Evolutionary conservation across 2,797 vertebrate species (phyloP), one percentile per base, ranked within the genome.

Genomic region (Spinus pinus): DNA sequence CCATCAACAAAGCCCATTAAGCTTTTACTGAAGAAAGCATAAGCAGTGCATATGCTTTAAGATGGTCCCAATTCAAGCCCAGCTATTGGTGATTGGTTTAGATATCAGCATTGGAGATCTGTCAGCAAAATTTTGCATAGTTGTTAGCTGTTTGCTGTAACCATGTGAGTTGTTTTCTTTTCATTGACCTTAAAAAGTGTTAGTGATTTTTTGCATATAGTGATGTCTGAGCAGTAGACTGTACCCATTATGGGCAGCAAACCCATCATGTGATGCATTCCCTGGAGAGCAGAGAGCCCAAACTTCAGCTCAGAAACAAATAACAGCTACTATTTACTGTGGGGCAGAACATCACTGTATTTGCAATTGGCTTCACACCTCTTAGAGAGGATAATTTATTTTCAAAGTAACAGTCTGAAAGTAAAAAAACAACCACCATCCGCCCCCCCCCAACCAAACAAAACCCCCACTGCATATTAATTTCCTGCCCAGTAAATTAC

Each of bases 181-280:
- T 71, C 24, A 57, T 21, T 91, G 35, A 79, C 46, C 16, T 85
- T 81, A 58, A 46, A 51, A 77, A 71, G 30, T 33, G 42, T n/a
- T 69, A 84, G 51, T 78, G 64, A 88, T 86, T 87, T 86, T 79
- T 88, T 89, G 51, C n/a, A 31, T 78, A 6, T 8, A 83, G 24
- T 17, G 44, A 33, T 65, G 62, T 69, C 54, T 83, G 31, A 31
- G 35, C 46, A 82, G 57, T 57, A 54, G 79, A 57, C n/a, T 83
- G n/a, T 51, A 39, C 44, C 64, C 21, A 17, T 77, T 64, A 39
- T 5, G n/a, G n/a, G 72, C 30, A 83, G n/a, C 30, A 78, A 46
- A 44, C 3, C 28, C 31, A 37, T 61, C 79, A 39, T 46, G 13
- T 1, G 15, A 14, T 54, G 19, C 13, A 18, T 74, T 3, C 44